Evolutionary conservation across 2,113 vertebrate species (phyloP), one percentile per base, ranked within the genome.

Genomic region (Pseudorasbora parva): DNA sequence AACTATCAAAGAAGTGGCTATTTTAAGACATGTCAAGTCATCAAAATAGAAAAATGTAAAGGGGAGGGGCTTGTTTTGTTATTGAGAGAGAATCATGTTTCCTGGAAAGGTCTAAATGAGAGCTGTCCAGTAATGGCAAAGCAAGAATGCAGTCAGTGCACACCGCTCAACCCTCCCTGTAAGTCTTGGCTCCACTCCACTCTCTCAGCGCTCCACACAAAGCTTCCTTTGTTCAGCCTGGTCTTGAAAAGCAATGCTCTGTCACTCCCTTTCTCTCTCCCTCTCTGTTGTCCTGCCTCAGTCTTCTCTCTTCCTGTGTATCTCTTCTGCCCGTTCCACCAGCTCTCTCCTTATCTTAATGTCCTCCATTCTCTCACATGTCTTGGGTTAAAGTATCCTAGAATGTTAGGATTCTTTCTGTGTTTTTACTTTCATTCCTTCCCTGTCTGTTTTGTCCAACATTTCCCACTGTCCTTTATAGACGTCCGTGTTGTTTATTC

Each of bases 121-220:
- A 94, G 92, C 90, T 88, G 91, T 94, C 93, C 93, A 94, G 93
- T 94, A 95, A 95, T 95, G 92, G 91, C 91, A 93, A 86, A 91
- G 93, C 91, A 93, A 93, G 94, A 95, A 95, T 95, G 94, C 91
- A 93, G 94, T 94, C 92, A 88, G 93, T 94, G 92, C 92, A 92
- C 94, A 93, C 90, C 92, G 92, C 93, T 94, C 93, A 94, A 93
- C 93, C 94, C 94, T 95, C 94, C 93, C 93, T 91, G 7, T 37
- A 92, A 94, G 91, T 91, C 88, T 91, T 93, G 92, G 93, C 91
- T 94, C 89, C 86, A 92, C 90, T 93, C 93, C 94, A 92, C 89
- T 92, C 93, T 93, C 93, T 92, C 92, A 93, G 93, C 92, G 81
- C 92, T 91, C 87, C 87, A 87, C 93, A 95, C 94, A 95, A 95